phyloP scores from a whole-genome alignment of 2,888 invertebrate genomes.

The Stenotaenia linearis region DNA sequence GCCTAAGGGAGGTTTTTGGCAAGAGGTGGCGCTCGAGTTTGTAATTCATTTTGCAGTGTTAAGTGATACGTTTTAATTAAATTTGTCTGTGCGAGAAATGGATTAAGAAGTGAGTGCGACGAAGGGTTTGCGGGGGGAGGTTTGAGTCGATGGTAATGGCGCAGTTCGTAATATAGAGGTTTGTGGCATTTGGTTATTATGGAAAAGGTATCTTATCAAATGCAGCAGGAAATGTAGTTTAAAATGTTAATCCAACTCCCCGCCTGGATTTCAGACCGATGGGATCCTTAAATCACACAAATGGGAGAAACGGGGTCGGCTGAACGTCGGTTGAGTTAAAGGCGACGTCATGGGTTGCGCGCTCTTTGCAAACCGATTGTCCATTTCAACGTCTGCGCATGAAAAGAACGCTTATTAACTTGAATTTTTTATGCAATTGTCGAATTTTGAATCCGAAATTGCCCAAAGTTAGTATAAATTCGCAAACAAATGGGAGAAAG shows the following conservation, averaged over 20 bases:
- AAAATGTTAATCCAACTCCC: neutral
- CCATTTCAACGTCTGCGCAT: neutral
- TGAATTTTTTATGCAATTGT: no score
- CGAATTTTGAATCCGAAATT: no score
- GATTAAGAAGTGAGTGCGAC: neutral
- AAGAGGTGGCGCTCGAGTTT: neutral
- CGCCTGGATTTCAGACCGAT: neutral
- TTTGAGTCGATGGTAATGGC: neutral
- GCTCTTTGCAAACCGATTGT: neutral
- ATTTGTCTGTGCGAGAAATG: neutral
- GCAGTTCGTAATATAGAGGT: neutral
- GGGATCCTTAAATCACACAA: neutral
- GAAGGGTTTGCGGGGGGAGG: neutral
- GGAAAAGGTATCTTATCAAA: neutral
- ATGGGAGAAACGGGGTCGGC: neutral
- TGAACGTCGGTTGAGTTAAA: neutral
- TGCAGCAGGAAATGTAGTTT: neutral
- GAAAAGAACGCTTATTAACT: no score
- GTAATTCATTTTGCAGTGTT: neutral
- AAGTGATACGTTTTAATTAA: neutral
- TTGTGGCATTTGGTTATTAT: neutral
- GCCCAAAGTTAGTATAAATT: no score
- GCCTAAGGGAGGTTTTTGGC: neutral
- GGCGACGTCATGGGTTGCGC: neutral
- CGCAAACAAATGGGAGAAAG: no score